Evolutionary conservation across 2,888 invertebrate genomes (phyloP).

Genomic region (Drosophila fulvimacula): DNA sequence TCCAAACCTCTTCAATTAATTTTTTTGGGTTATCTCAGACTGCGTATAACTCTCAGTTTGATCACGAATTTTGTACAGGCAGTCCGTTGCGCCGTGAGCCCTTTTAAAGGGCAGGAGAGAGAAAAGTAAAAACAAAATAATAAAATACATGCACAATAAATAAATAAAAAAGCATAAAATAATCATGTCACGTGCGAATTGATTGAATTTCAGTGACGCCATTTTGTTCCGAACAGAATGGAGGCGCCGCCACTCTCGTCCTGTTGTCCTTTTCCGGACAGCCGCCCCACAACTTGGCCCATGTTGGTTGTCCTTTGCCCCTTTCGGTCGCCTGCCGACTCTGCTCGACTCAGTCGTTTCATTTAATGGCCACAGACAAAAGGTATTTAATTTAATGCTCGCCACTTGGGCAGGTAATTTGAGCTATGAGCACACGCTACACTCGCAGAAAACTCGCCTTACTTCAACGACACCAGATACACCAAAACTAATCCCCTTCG

Average conservation of each 20-base stretch:
- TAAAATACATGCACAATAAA: constrained; percentile 70
- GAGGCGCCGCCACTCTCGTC: background rate
- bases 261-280: constrained; percentile 22
- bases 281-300: constrained; percentile 11
- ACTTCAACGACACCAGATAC: background rate
- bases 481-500: constrained; percentile 27
- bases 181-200: constrained; percentile 83
- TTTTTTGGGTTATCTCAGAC: constrained; percentile 4
- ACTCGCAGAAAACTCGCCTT: constrained; percentile 30
- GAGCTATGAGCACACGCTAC: constrained; percentile 48
- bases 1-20: background rate
- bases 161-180: constrained; percentile 74
- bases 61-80: constrained; percentile 21
- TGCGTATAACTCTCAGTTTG: constrained; percentile 14
- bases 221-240: constrained; percentile 58
- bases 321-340: constrained; percentile 9
- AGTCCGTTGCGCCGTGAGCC: constrained; percentile 13
- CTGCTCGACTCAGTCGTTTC: constrained; percentile 45
- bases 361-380: constrained; percentile 70
- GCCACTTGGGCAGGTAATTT: constrained; percentile 71
- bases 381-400: constrained; percentile 76
- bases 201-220: constrained; percentile 77
- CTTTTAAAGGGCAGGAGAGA: constrained; percentile 26
- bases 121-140: constrained; percentile 34
- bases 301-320: constrained; percentile 15